Evolutionary conservation across 1,140 invertebrate genomes (phyloP).

Genomic region (Chymomyza costata): DNA sequence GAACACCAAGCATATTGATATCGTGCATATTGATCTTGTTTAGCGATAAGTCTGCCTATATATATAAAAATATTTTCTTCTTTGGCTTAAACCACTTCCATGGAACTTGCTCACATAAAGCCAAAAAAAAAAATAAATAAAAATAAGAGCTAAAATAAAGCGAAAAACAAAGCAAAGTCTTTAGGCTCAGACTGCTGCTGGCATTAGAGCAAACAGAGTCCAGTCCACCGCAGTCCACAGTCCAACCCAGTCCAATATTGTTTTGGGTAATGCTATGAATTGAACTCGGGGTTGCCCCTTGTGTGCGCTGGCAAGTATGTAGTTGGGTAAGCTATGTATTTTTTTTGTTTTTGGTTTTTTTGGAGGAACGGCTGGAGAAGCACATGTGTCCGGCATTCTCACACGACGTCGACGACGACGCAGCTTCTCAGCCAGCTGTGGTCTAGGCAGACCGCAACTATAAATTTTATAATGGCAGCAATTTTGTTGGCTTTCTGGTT

Average conservation of each 20-base stretch:
- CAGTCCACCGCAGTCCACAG: too few species aligned
- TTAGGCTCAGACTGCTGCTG: slow-evolving; percentile 24
- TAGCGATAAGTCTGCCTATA: slow-evolving; percentile 61
- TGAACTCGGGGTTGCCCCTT: slow-evolving; percentile 56
- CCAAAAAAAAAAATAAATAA: slow-evolving; percentile 34
- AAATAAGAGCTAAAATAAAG: too few species aligned
- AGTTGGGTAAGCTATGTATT: slow-evolving; percentile 3
- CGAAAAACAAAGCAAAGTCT: slow-evolving; percentile 21
- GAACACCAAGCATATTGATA: slow-evolving; percentile 67
- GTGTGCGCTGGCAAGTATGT: not conserved
- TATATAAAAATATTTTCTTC: slow-evolving; percentile 65
- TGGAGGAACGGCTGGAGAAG: too few species aligned
- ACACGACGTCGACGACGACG: slow-evolving; percentile 40
- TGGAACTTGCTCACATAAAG: slow-evolving; percentile 67
- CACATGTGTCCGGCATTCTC: slow-evolving; percentile 69
- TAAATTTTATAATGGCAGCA: slow-evolving; percentile 66
- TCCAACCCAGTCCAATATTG: slow-evolving; percentile 21
- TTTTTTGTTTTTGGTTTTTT: slow-evolving; percentile 30
- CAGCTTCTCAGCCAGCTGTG: slow-evolving; percentile 7
- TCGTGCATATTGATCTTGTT: slow-evolving; percentile 75
- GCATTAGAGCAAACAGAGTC: slow-evolving; percentile 56
- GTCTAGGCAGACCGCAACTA: slow-evolving; percentile 60
- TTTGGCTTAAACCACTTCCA: slow-evolving; percentile 69
- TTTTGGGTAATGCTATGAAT: slow-evolving; percentile 34
- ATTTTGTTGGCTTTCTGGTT: slow-evolving; percentile 9